Base-by-base conservation (phyloP, 2,113 vertebrate species). In the Cryptomyrus ogoouensis region DNA sequence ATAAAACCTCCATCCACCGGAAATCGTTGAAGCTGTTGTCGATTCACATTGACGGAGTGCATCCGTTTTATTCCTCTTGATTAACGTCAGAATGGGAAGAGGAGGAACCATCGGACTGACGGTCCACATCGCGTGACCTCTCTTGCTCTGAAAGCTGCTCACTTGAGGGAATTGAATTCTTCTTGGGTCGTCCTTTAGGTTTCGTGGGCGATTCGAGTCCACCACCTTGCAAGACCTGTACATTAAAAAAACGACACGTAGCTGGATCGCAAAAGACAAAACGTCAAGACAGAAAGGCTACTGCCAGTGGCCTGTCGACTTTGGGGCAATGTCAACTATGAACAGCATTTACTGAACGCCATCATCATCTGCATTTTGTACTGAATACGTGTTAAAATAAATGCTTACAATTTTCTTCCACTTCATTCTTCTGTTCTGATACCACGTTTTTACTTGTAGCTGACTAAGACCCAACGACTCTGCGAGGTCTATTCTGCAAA, bases 381-480 rank as follows among this genome's bases (percentile, higher is more conserved):
- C 35, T 27, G n/a, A 39, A 88, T 53, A 12, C 13, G 49, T 12
- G 52, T 84, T 15, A 31, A 10, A 13, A 83, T 12, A 35, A 86
- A 12, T 91, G 98, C 98, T 98, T 96, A 99, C 98, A 93, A 99
- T 99, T 97, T 99, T 99, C 95, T 99, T 99, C 98, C 98, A 99
- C 91, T 99, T 99, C 98, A 99, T 99, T 92, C 98, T 96, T 92
- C 98, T 96, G 95, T 99, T 99, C 94, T 99, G 98, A 94, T 99
- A 99, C 98, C 98, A 99, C 0, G 98, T 99, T 95, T 99, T 99
- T 94, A 99, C 98, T 93, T 99, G 98, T 89, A 99, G 95, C 92
- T 99, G 98, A 93, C 98, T 99, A 91, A 99, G 97, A 56, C 98
- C 98, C 96, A 99, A 91, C 47, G 98, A 99, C 93, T 99, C 98